Evolutionary conservation across 92 coral and sea anemone species (phyloP).

Genomic region (Palythoa heliodiscus): DNA sequence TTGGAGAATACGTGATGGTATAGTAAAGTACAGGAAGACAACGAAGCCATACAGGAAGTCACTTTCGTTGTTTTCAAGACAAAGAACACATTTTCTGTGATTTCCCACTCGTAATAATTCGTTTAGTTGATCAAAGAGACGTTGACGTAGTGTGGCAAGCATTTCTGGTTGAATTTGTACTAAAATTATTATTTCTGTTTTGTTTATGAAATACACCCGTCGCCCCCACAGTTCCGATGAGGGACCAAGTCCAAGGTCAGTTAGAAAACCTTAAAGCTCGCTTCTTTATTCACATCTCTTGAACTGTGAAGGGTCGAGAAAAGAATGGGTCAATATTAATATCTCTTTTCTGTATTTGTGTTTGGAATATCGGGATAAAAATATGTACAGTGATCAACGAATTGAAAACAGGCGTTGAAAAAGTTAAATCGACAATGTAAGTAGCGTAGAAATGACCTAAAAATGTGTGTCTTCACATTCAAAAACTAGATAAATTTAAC

Average conservation of each 20-base stretch:
- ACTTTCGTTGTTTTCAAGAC: not conserved
- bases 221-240: conserved; percentile 39
- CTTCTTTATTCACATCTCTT: not conserved
- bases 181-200: not conserved
- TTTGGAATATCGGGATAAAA: too few relatives aligned
- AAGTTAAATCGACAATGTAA: not conserved
- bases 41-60: conserved; percentile 21
- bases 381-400: not conserved
- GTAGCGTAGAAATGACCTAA: not conserved
- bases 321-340: too few relatives aligned
- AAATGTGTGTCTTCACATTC: not conserved
- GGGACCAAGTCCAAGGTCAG: conserved; percentile 5
- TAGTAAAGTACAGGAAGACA: conserved; percentile 4
- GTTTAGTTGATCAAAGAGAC: not conserved
- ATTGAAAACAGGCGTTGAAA: not conserved
- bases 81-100: conserved; percentile 3
- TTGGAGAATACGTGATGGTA: conserved; percentile 31
- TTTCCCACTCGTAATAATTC: conserved; percentile 5
- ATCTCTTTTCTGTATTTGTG: too few relatives aligned
- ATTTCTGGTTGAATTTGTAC: not conserved
- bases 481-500: not conserved
- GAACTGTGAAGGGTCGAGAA: not conserved
- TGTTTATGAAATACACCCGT: not conserved
- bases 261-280: not conserved
- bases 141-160: not conserved